phyloP scores from a whole-genome alignment of 2,113 vertebrate genomes.

The Caranx melampygus region DNA sequence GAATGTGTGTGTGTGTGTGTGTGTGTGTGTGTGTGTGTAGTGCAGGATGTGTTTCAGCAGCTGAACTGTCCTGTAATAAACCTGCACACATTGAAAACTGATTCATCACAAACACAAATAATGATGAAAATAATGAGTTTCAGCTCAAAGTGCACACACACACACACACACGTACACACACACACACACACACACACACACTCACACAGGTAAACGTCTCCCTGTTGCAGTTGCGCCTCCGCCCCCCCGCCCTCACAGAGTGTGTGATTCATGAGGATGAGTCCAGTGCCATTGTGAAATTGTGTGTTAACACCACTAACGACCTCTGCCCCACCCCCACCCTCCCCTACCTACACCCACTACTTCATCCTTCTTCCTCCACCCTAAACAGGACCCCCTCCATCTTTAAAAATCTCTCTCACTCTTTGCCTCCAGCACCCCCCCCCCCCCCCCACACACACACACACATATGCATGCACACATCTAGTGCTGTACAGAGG shows the following conservation, averaged over 20 bases:
- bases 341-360: neutral
- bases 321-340: conserved; percentile 38
- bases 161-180: neutral
- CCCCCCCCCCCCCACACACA: conserved; percentile 21
- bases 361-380: neutral
- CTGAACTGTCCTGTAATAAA: neutral
- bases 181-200: neutral
- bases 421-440: conserved; percentile 7
- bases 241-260: conserved; percentile 32
- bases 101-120: neutral
- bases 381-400: conserved; percentile 6
- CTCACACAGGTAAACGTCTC: conserved; percentile 50
- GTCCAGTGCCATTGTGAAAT: conserved; percentile 81
- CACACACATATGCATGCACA: conserved; percentile 74
- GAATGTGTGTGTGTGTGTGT: neutral
- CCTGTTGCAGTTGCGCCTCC: conserved; percentile 55
- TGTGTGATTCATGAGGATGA: conserved; percentile 40
- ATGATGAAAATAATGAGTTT: conserved; percentile 10
- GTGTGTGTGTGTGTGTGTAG: neutral
- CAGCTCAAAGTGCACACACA: conserved; percentile 21
- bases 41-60: neutral
- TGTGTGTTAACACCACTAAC: conserved; percentile 63
- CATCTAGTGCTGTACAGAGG: conserved; percentile 81
- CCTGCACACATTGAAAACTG: neutral
- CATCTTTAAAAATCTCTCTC: conserved; percentile 42